A percentile compares a stretch with the other conserved stretches of the same genome.
These are phyloP conservation scores for Orycteropus afer DNA, from an alignment of 2,113 vertebrate genomes.

Conservation along the genomic window DNA sequence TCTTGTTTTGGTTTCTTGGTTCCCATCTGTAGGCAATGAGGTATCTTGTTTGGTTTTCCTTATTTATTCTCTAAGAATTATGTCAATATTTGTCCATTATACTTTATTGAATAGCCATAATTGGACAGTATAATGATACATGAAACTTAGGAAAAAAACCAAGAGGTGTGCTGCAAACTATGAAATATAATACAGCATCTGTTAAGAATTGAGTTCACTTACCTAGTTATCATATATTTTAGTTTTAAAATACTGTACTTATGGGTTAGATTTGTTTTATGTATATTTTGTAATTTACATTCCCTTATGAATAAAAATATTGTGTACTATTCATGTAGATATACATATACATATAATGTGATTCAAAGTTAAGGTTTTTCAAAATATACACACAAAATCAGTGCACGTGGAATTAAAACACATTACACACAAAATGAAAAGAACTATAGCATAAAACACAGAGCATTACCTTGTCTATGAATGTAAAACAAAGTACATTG, in stretches of 20 bases:
- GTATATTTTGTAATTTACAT: conserved; percentile 42
- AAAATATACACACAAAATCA: conserved; percentile 44
- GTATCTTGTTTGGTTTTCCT: conserved; percentile 40
- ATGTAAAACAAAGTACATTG: background rate
- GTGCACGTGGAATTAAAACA: conserved; percentile 32
- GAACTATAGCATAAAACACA: conserved; percentile 23
- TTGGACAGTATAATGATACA: conserved; percentile 24
- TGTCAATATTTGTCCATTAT: conserved; percentile 29
- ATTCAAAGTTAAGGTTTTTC: conserved; percentile 54
- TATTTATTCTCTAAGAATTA: conserved; percentile 54
- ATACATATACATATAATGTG: background rate
- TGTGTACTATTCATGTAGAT: conserved; percentile 9
- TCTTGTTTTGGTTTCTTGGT: background rate
- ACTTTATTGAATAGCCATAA: conserved; percentile 64
- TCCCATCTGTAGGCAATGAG: conserved; percentile 19
- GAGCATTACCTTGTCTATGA: background rate
- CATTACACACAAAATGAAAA: conserved; percentile 60
- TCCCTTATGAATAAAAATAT: conserved; percentile 44
- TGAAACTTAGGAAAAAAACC: background rate
- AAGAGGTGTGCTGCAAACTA: conserved; percentile 20
- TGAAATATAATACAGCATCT: conserved; percentile 41
- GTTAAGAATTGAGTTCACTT: conserved; percentile 55
- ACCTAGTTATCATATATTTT: conserved; percentile 41
- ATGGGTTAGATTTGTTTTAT: conserved; percentile 61
- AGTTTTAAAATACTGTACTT: conserved; percentile 40